These are phyloP conservation scores for Ailurus styani DNA, from an alignment of 2,113 vertebrate genomes.

Conservation along the genomic window DNA sequence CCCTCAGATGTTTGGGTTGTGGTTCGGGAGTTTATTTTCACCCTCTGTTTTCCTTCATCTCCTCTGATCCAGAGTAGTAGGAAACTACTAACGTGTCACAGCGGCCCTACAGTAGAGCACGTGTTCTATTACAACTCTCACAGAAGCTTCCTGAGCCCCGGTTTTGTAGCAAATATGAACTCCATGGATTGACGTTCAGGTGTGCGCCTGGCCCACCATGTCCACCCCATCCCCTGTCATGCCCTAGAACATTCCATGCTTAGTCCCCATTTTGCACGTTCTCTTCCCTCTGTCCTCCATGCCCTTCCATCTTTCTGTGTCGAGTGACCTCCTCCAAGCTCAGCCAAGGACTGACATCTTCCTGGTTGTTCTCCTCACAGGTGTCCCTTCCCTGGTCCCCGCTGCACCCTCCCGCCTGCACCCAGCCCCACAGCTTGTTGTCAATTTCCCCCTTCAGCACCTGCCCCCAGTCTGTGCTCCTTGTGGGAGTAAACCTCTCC, in stretches of 20 bases:
- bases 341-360: background rate
- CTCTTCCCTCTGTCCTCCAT: fast-evolving
- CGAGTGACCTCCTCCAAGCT: background rate
- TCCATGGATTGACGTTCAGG: background rate
- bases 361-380: background rate
- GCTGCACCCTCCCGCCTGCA: background rate
- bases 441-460: background rate
- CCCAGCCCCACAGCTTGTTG: background rate
- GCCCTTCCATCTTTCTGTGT: background rate
- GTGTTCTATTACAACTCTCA: fast-evolving
- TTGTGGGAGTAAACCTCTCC: fast-evolving
- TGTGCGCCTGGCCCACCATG: fast-evolving
- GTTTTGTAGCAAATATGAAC: background rate
- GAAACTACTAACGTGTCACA: background rate
- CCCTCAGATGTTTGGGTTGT: background rate
- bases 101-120: fast-evolving
- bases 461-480: too few relatives aligned
- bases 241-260: background rate
- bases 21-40: background rate
- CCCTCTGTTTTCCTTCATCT: background rate
- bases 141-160: background rate
- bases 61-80: background rate
- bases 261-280: background rate
- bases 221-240: background rate
- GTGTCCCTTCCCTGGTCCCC: fast-evolving